These are phyloP conservation scores for Sphaeramia orbicularis DNA, from an alignment of 2,797 vertebrate genomes.

Conservation along the genomic window DNA sequence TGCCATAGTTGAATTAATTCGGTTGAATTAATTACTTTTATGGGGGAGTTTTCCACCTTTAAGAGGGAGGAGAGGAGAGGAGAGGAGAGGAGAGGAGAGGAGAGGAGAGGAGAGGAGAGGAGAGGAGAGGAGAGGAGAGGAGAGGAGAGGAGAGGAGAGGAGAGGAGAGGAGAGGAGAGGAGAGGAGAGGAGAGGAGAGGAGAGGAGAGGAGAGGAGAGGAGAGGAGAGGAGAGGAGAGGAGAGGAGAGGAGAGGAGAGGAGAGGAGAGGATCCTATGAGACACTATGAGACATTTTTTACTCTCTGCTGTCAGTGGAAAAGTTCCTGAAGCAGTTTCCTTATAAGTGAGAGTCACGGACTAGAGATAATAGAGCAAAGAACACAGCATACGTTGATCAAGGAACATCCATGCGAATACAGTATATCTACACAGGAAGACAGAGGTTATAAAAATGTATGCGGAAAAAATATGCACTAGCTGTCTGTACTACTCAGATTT, in stretches of 20 bases:
- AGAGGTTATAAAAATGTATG: conserved; percentile 25
- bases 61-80: not conserved
- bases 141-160: conserved; percentile 11
- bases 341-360: conserved; percentile 24
- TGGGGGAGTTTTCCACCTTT: conserved; percentile 2
- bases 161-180: conserved; percentile 4
- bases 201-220: not conserved
- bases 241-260: not conserved
- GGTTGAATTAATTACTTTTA: too few species aligned
- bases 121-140: conserved; percentile 11
- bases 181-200: not conserved
- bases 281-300: conserved; percentile 51
- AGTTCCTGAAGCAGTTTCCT: conserved; percentile 26
- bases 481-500: conserved; percentile 1
- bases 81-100: conserved; percentile 11
- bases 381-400: conserved; percentile 22
- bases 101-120: conserved; percentile 11
- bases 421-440: conserved; percentile 5
- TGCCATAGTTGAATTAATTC: conserved; percentile 10
- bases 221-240: not conserved
- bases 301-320: conserved; percentile 20
- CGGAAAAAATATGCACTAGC: not conserved
- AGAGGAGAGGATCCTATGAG: conserved; percentile 11
- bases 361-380: conserved; percentile 21
- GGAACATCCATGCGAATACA: conserved; percentile 17